A percentile compares a stretch with the other conserved stretches of the same genome.
These are phyloP conservation scores for Yponomeuta cagnagella DNA, from an alignment of 2,888 invertebrate species.

Conservation along the genomic window DNA sequence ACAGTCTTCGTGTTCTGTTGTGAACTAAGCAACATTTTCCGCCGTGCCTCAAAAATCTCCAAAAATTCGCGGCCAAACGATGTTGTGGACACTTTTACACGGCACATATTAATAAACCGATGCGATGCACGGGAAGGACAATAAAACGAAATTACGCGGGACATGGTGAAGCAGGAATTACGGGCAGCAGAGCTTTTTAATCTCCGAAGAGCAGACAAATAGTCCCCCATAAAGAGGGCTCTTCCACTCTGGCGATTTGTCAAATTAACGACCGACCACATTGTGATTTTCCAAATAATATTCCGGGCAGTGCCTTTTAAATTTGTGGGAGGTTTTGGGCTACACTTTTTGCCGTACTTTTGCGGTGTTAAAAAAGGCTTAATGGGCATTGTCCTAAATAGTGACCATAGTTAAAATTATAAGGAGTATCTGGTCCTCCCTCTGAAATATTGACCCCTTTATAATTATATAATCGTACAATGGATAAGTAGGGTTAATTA, in stretches of 20 bases:
- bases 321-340: constrained; percentile 14
- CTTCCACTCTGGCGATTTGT: constrained; percentile 24
- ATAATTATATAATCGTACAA: too few relatives aligned
- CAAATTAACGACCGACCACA: constrained; percentile 22
- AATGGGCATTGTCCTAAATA: background rate
- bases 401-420: background rate
- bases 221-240: constrained; percentile 24
- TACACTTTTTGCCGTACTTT: background rate
- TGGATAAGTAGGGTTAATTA: too few relatives aligned
- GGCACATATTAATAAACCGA: constrained; percentile 24
- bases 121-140: constrained; percentile 18
- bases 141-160: constrained; percentile 25
- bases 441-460: too few relatives aligned
- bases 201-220: constrained; percentile 26
- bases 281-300: constrained; percentile 25
- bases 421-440: too few relatives aligned
- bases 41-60: background rate
- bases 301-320: constrained; percentile 17
- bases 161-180: constrained; percentile 20
- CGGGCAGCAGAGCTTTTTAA: constrained; percentile 24
- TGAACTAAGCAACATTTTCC: too few relatives aligned
- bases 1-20: too few relatives aligned
- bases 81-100: background rate
- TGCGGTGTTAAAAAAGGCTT: background rate
- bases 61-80: background rate